Conservation (phyloP, 2,888 invertebrate species). For the Coenonympha glycerion region DNA sequence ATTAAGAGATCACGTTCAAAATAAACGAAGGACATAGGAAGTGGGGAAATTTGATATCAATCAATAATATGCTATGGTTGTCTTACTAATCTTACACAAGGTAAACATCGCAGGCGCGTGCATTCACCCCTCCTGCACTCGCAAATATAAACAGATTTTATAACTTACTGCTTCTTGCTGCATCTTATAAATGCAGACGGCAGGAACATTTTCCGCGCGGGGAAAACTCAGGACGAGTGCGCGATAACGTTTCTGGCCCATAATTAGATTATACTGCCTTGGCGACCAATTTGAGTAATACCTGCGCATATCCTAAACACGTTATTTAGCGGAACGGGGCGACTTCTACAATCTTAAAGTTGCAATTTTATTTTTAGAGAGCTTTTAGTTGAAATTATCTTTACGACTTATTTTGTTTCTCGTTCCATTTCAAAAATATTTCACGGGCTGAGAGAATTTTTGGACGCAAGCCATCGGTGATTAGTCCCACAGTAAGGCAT, state of each 20-base stretch:
- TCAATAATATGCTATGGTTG: slow-evolving; percentile 47
- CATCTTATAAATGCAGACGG: slow-evolving; percentile 41
- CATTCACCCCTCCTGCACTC: slow-evolving; percentile 39
- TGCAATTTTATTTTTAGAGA: neutral
- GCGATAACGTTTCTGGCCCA: slow-evolving; percentile 52
- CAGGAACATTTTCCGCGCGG: slow-evolving; percentile 53
- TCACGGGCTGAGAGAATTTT: no score
- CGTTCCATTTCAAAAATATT: no score
- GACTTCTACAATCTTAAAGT: neutral
- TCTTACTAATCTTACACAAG: slow-evolving; percentile 38
- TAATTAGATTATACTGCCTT: slow-evolving; percentile 52
- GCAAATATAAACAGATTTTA: slow-evolving; percentile 39
- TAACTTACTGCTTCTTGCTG: slow-evolving; percentile 45
- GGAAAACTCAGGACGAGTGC: slow-evolving; percentile 48
- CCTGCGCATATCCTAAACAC: slow-evolving; percentile 3
- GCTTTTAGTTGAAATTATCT: no score
- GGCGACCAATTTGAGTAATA: slow-evolving; percentile 34
- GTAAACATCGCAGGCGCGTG: slow-evolving; percentile 36
- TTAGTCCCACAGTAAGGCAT: no score
- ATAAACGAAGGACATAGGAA: slow-evolving; percentile 32
- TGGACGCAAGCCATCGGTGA: no score
- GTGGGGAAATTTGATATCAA: slow-evolving; percentile 50
- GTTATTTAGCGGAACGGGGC: neutral
- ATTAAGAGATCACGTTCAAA: slow-evolving; percentile 15
- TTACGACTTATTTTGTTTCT: no score